Percentiles rank a stretch among this genome's conserved stretches.
Evolutionary conservation across 2,888 invertebrate genomes (phyloP).

Genomic region (Acrobasis suavella): DNA sequence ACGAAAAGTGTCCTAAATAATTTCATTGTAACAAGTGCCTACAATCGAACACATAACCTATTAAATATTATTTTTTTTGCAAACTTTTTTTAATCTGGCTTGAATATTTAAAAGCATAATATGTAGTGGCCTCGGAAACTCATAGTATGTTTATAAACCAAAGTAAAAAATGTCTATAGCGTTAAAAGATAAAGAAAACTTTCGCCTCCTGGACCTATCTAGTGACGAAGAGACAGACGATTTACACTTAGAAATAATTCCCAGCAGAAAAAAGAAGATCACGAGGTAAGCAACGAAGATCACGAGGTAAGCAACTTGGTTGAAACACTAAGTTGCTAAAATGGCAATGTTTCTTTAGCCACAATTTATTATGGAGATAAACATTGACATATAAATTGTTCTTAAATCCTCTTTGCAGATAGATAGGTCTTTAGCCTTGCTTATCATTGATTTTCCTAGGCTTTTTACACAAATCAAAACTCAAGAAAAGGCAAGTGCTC

Average conservation of each 20-base stretch:
- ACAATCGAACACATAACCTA: not conserved
- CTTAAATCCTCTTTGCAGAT: too few relatives aligned
- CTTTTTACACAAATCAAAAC: too few relatives aligned
- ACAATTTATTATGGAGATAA: too few relatives aligned
- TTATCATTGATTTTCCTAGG: too few relatives aligned
- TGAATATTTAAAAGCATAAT: not conserved
- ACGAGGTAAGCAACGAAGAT: conserved; percentile 78
- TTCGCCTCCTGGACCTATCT: conserved; percentile 84
- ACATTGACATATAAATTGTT: too few relatives aligned
- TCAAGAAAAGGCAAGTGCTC: too few relatives aligned
- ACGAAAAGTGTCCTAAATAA: not conserved
- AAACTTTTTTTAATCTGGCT: not conserved
- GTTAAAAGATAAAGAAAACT: conserved; percentile 83
- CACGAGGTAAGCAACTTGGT: conserved; percentile 64
- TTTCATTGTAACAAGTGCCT: not conserved
- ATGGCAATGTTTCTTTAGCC: too few relatives aligned
- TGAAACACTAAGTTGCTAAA: too few relatives aligned
- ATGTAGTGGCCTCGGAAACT: conserved; percentile 22
- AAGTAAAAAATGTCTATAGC: conserved; percentile 63
- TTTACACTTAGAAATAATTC: conserved; percentile 82
- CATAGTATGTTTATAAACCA: conserved; percentile 60
- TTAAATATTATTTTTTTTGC: not conserved
- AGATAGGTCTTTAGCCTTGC: too few relatives aligned
- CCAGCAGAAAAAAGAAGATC: conserved; percentile 81
- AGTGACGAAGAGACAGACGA: conserved; percentile 84